These are phyloP conservation scores for Panurus biarmicus DNA, from an alignment of 2,113 vertebrate species.

Conservation along the genomic window DNA sequence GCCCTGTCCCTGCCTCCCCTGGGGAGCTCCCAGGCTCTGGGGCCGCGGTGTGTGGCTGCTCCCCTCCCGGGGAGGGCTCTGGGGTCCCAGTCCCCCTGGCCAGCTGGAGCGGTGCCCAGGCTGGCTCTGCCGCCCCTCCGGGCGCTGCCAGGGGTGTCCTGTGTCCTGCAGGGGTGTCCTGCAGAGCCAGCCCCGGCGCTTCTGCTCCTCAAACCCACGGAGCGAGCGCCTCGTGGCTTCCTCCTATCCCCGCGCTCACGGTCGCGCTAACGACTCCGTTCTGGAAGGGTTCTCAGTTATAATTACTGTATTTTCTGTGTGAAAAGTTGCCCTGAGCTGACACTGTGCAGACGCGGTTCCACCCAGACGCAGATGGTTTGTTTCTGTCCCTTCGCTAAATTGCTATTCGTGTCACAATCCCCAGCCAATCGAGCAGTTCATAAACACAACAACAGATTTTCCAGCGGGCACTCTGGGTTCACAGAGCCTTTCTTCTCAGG, in stretches of 20 bases:
- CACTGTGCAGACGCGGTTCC: not conserved
- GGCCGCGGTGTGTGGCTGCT: no score
- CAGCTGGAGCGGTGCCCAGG: no score
- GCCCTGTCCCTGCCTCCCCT: no score
- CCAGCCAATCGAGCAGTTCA: not conserved
- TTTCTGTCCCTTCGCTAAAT: not conserved
- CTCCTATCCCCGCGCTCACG: accelerated
- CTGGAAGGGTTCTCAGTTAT: not conserved
- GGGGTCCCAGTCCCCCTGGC: no score
- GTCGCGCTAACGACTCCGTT: not conserved
- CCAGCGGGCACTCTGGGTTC: not conserved
- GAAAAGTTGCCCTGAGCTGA: not conserved
- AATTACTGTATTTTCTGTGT: not conserved
- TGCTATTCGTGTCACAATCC: not conserved
- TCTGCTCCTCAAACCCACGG: not conserved
- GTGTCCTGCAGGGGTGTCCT: not conserved
- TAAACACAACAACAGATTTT: not conserved
- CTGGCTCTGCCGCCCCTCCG: no score
- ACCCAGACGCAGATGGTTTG: not conserved
- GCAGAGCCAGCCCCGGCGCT: not conserved
- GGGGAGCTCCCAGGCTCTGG: no score
- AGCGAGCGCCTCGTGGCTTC: not conserved
- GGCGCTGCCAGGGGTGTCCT: no score
- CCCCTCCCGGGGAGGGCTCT: no score
- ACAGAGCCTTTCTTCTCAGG: not conserved